Percentiles rank a stretch among this genome's conserved stretches.
Conservation (phyloP, 53 echinoderm and acorn worm species). For the Paelopatides confundens region DNA sequence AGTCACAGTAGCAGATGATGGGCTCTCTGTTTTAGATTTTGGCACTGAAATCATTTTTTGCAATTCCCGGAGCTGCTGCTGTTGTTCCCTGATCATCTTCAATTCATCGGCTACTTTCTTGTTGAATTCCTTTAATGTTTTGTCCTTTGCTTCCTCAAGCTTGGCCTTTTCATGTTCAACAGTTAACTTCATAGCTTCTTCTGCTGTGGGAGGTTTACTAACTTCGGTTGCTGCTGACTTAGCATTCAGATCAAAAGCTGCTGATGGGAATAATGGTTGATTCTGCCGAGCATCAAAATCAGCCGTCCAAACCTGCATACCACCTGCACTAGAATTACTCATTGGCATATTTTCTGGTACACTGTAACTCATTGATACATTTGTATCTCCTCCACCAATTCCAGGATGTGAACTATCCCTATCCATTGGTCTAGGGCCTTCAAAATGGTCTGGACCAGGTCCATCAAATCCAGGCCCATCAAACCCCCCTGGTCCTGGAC, state of each 20-base stretch:
- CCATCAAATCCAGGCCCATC: slow-evolving; percentile 30
- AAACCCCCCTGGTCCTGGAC: slow-evolving; percentile 44
- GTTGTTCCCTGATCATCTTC: slow-evolving; percentile 66
- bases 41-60: not conserved
- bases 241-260: not conserved
- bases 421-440: slow-evolving; percentile 3
- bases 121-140: slow-evolving; percentile 54
- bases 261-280: not conserved
- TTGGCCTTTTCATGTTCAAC: slow-evolving; percentile 9
- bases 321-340: not conserved
- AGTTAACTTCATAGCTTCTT: not conserved
- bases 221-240: not conserved
- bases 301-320: not conserved
- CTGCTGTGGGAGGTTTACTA: not conserved
- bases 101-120: slow-evolving; percentile 68
- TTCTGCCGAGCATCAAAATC: slow-evolving; percentile 2
- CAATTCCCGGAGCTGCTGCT: slow-evolving; percentile 51
- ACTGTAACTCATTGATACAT: not conserved
- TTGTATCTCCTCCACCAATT: not conserved
- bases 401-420: not conserved
- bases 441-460: slow-evolving; percentile 40
- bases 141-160: slow-evolving; percentile 56
- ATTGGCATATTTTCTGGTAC: not conserved
- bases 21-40: not conserved
- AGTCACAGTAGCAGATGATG: not conserved